Conservation (phyloP, 2,113 vertebrate species). For the Grallaria varia region DNA sequence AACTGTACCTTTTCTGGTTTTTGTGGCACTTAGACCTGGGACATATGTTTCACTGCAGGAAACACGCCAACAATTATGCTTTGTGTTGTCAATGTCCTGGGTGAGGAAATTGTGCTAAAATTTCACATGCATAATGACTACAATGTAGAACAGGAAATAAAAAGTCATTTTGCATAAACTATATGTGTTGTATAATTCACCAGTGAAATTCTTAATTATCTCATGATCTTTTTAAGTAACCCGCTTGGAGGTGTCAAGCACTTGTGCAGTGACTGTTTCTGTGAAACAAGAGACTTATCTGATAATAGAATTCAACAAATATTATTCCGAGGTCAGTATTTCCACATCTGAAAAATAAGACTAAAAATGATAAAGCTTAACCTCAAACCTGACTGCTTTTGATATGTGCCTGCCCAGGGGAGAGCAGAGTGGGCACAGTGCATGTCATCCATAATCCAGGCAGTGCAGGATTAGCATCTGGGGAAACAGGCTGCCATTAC, state of each 20-base stretch:
- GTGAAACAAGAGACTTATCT: background rate
- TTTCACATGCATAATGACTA: background rate
- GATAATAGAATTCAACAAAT: background rate
- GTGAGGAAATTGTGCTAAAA: background rate
- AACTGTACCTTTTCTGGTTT: background rate
- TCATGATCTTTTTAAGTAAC: background rate
- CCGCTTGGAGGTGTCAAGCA: background rate
- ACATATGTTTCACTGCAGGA: background rate
- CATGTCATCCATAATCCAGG: background rate
- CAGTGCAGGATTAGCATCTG: background rate
- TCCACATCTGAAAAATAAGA: background rate
- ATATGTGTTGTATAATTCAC: background rate
- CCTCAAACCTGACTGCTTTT: background rate
- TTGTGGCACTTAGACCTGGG: background rate
- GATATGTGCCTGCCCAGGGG: background rate
- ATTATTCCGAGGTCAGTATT: background rate
- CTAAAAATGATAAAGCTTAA: background rate
- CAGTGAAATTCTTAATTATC: background rate
- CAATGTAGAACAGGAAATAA: background rate
- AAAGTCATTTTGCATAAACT: background rate
- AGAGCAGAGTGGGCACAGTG: background rate
- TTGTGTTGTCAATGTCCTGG: background rate
- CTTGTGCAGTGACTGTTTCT: background rate
- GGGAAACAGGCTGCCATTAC: background rate
- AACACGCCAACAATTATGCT: background rate